Base-by-base conservation (phyloP, 2,113 vertebrate genomes). In the Henicopernis longicauda region DNA sequence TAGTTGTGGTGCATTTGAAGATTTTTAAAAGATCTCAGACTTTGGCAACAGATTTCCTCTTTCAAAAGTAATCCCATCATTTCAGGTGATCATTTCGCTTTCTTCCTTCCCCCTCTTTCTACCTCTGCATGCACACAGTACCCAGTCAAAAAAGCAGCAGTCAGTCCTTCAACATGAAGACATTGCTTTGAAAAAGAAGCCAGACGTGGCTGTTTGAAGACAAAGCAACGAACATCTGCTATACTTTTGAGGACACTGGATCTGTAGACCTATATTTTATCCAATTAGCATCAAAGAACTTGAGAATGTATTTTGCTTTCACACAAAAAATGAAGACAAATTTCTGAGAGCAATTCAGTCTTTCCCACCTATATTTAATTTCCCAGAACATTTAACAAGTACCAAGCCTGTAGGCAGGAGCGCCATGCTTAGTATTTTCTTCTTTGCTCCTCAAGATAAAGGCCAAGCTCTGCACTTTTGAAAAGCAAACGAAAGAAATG, bases 351-450 rank as follows among this genome's bases (percentile, higher is more conserved):
- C 44, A 69, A 66, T 66, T 79, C 70, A 94, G 2, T 93, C 71
- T 73, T 91, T 90, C 66, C 44, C 44, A 58, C 76, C 25, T 57
- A 80, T 16, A 40, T 77, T 88, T 96, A 94, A 97, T 98, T 98
- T 98, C 98, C 97, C 96, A 82, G 98, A 97, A 98, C 97, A 98
- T 98, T 98, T 98, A 98, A 98, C 97, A 98, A 98, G 95, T 97
- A 98, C 95, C 95, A 97, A 97, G 97, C 97, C 97, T 98, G 95
- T 92, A 97, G 97, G 97, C 98, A 98, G 97, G 97, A 97, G 78
- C 20, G 2, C 90, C 85, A 95, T 86, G 96, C 97, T 97, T 97
- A 97, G 96, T 94, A 90, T 97, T 97, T 97, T 94, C 85, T 96
- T 97, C 93, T 95, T 96, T 95, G 61, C 74, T 90, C 12, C 87